Conservation (phyloP, 1,140 invertebrate genomes). For the Formica selysi region DNA sequence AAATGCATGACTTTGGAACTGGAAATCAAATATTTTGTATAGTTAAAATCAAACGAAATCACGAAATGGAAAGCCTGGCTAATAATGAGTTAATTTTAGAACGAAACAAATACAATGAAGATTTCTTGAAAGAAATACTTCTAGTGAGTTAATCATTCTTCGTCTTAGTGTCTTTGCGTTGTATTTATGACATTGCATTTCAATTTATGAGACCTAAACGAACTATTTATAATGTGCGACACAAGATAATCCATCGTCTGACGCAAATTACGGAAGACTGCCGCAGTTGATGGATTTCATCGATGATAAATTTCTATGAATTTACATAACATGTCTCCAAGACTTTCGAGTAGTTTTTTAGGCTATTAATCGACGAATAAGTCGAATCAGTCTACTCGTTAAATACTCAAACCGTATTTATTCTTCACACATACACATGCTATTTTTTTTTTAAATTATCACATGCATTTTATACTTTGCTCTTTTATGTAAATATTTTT, state of each 20-base stretch:
- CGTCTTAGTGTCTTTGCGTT: background rate
- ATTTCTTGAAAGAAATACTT: constrained; percentile 39
- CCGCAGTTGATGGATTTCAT: constrained; percentile 29
- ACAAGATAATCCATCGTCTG: constrained; percentile 6
- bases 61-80: background rate
- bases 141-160: background rate
- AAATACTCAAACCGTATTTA: constrained; percentile 34
- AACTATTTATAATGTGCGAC: background rate
- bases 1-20: background rate
- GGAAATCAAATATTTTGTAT: background rate
- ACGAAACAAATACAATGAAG: background rate
- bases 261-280: constrained; percentile 19
- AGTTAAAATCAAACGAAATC: background rate
- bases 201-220: constrained; percentile 15
- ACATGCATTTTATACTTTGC: background rate
- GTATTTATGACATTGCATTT: constrained; percentile 17
- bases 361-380: constrained; percentile 18
- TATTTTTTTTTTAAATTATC: background rate
- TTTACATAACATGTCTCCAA: constrained; percentile 20
- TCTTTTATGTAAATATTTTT: background rate
- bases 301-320: constrained; percentile 14
- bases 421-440: background rate
- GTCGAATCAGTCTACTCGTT: constrained; percentile 11
- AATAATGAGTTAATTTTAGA: background rate
- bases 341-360: constrained; percentile 13